Evolutionary conservation across 2,797 vertebrate species (phyloP), one percentile per base, ranked within the genome.

Genomic region (Clamator glandarius): DNA sequence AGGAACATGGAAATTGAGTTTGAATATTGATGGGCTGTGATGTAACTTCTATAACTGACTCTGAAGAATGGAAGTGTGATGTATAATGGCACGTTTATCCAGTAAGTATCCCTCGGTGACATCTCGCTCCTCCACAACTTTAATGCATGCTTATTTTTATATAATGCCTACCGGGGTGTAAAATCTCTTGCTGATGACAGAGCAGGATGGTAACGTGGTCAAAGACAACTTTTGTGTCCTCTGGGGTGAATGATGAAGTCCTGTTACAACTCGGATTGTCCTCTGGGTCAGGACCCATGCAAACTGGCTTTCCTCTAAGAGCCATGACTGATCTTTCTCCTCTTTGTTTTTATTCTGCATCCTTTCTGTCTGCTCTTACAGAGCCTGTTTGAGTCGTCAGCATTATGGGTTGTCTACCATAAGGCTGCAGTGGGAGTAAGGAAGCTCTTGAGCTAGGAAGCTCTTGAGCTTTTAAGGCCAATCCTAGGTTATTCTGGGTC

Each of bases 401-500:
- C 31, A 7, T 85, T 83, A 74, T 2, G 9, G 61, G 14, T 63
- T 95, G 69, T 87, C 89, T 94, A 54, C 79, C 82, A 46, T 62
- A 83, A 84, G 73, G 69, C 51, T 91, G 75, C 39, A 75, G 74
- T 94, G 87, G 89, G 84, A 94, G 91, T 93, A 81, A 89, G 89
- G 79, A 92, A 75, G 66, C 46, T 92, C 48, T 77, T 80, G 72
- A 77, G 36, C 26, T 89, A 62, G 68, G 68, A 61, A 72, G 88
- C 58, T 75, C 68, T 86, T 82, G 72, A 92, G 89, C 48, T 91
- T 92, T 90, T 94, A 89, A 93, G 91, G 89, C 76, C 87, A 94
- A 91, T 93, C 79, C 83, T 93, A 73, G 79, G 63, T 96, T 93
- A 93, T 89, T 93, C 87, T 92, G 63, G n/a, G 76, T 87, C 91